Evolutionary conservation across 2,113 vertebrate genomes (phyloP).

Genomic region (Sylvia atricapilla): DNA sequence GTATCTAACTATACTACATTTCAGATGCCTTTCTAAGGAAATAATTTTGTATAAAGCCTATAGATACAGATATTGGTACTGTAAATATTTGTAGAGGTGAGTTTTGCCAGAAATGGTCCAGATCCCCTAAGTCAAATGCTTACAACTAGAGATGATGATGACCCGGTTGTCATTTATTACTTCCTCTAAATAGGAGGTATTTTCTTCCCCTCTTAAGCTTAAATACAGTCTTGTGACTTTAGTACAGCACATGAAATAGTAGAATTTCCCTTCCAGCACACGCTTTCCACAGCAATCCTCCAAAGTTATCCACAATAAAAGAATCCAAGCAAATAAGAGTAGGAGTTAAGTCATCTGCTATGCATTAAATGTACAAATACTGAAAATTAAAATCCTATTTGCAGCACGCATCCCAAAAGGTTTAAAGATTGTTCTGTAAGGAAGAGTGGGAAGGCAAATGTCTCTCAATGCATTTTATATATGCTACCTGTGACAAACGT

Average conservation of each 20-base stretch:
- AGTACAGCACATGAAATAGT: not conserved
- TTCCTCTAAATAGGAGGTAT: not conserved
- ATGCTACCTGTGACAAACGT: conserved; percentile 21
- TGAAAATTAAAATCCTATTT: conserved; percentile 10
- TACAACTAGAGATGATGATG: not conserved
- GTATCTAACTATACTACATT: not conserved
- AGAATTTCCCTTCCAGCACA: not conserved
- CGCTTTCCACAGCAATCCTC: not conserved
- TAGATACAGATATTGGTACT: not conserved
- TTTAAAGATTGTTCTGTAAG: not conserved
- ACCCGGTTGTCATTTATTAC: not conserved
- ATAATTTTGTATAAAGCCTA: not conserved
- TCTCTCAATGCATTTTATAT: conserved; percentile 19
- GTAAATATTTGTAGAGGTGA: not conserved
- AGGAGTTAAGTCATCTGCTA: conserved; percentile 4
- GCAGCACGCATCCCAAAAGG: not conserved
- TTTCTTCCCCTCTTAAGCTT: not conserved
- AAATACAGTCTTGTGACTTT: not conserved
- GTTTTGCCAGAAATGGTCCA: not conserved
- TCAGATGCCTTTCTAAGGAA: not conserved
- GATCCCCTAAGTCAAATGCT: not conserved
- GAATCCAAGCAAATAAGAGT: not conserved
- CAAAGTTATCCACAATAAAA: not conserved
- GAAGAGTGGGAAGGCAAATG: conserved; percentile 19
- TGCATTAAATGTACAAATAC: not conserved